A percentile compares a stretch with the other conserved stretches of the same genome.
Conservation (phyloP, 2,888 invertebrate genomes). For the Chymomyza fuscimana region DNA sequence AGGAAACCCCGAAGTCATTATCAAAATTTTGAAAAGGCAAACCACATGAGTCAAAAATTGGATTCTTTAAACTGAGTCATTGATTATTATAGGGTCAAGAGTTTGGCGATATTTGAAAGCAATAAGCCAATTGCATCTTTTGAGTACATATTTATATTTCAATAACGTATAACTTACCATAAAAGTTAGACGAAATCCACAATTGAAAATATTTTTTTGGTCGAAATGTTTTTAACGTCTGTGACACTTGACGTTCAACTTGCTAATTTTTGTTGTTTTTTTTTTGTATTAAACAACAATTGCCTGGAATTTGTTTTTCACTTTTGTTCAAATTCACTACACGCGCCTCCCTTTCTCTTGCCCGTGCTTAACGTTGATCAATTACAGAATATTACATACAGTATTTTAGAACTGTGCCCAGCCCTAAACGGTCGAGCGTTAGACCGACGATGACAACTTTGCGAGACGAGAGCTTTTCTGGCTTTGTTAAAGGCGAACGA, state of each 20-base stretch:
- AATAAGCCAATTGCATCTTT: neutral
- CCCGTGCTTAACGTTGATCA: constrained; percentile 49
- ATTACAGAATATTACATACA: constrained; percentile 36
- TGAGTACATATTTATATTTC: too few species aligned
- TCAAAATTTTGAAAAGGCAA: neutral
- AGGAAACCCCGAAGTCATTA: neutral
- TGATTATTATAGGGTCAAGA: too few species aligned
- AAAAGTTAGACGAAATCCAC: constrained; percentile 42
- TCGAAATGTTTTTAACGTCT: constrained; percentile 39
- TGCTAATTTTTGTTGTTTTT: constrained; percentile 35
- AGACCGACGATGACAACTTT: neutral
- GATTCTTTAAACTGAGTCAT: neutral
- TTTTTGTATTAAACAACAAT: constrained; percentile 48
- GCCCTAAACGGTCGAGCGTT: neutral
- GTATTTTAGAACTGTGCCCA: neutral
- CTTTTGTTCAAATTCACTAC: constrained; percentile 39
- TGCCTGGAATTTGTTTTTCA: constrained; percentile 53
- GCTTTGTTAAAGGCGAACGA: neutral
- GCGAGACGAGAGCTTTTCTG: neutral
- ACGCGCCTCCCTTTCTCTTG: constrained; percentile 7
- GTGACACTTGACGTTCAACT: constrained; percentile 42
- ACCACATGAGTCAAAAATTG: neutral
- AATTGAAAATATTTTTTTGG: constrained; percentile 1
- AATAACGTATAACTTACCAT: constrained; percentile 44
- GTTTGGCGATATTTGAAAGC: neutral